These are phyloP conservation scores for Calephelis virginiensis DNA, from an alignment of 1,140 invertebrate genomes.

Conservation along the genomic window DNA sequence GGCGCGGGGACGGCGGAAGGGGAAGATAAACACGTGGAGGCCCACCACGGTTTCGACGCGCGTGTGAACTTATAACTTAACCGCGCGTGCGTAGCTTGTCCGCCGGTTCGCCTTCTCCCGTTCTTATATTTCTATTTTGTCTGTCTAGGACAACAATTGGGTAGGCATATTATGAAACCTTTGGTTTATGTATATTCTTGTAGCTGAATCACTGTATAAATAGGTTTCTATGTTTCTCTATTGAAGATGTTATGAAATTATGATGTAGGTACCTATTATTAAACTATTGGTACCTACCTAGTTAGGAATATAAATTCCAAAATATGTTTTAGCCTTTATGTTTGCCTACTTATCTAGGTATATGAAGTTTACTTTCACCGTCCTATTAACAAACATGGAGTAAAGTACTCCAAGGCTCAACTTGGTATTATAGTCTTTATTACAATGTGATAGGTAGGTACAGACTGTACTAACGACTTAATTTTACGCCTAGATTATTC, in stretches of 20 bases:
- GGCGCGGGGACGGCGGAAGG: constrained; percentile 41
- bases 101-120: constrained; percentile 45
- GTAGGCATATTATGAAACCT: constrained; percentile 17
- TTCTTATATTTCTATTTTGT: constrained; percentile 50
- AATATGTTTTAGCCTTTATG: too few relatives aligned
- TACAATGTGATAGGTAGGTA: too few relatives aligned
- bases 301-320: too few relatives aligned
- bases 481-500: too few relatives aligned
- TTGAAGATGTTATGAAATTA: not conserved
- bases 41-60: constrained; percentile 67
- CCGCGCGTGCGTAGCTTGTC: constrained; percentile 64
- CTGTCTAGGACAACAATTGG: constrained; percentile 57
- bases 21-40: constrained; percentile 70
- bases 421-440: too few relatives aligned
- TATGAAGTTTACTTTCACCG: too few relatives aligned
- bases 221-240: constrained; percentile 2
- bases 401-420: too few relatives aligned
- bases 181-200: constrained; percentile 7
- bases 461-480: too few relatives aligned
- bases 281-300: too few relatives aligned
- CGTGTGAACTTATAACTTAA: constrained; percentile 60
- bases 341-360: too few relatives aligned
- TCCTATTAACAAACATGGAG: too few relatives aligned
- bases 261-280: too few relatives aligned
- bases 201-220: not conserved